These are phyloP conservation scores for Andinoacara biseriatus DNA, from an alignment of 2,113 vertebrate species.

Conservation along the genomic window DNA sequence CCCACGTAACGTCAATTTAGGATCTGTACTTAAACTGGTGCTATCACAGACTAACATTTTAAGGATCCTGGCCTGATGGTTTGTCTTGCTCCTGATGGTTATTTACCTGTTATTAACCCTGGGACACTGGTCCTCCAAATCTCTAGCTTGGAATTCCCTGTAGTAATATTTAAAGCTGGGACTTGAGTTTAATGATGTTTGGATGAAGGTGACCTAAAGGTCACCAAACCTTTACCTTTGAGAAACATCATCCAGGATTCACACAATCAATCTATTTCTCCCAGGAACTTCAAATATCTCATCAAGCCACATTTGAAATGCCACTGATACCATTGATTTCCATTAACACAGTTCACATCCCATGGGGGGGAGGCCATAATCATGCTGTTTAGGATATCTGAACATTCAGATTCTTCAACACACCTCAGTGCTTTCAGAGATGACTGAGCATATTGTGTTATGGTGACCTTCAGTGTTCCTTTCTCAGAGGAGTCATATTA, in stretches of 20 bases:
- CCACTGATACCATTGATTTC: slow-evolving; percentile 79
- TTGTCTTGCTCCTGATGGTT: slow-evolving; percentile 29
- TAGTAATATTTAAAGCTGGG: slow-evolving; percentile 13
- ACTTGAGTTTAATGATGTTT: neutral
- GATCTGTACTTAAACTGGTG: slow-evolving; percentile 52
- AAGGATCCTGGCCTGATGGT: slow-evolving; percentile 16
- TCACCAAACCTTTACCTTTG: slow-evolving; percentile 6
- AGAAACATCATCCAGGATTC: slow-evolving; percentile 28
- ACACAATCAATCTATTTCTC: slow-evolving; percentile 65
- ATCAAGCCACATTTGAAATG: slow-evolving; percentile 75
- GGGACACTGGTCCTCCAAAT: slow-evolving; percentile 5
- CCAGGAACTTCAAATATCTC: slow-evolving; percentile 68
- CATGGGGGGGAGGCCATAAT: slow-evolving; percentile 41
- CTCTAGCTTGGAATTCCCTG: slow-evolving; percentile 3
- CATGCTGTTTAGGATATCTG: slow-evolving; percentile 49
- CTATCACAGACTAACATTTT: slow-evolving; percentile 57
- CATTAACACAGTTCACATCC: slow-evolving; percentile 65
- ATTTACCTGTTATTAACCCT: slow-evolving; percentile 37
- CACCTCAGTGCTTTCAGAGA: slow-evolving; percentile 40
- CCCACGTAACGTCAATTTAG: slow-evolving; percentile 69
- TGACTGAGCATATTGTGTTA: slow-evolving; percentile 7
- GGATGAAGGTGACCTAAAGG: slow-evolving; percentile 18
- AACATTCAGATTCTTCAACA: slow-evolving; percentile 52
- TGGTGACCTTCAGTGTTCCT: slow-evolving; percentile 1
- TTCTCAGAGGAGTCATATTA: slow-evolving; percentile 6